Conservation (phyloP, 1,140 invertebrate genomes). For the Propsilocerus akamusi region DNA sequence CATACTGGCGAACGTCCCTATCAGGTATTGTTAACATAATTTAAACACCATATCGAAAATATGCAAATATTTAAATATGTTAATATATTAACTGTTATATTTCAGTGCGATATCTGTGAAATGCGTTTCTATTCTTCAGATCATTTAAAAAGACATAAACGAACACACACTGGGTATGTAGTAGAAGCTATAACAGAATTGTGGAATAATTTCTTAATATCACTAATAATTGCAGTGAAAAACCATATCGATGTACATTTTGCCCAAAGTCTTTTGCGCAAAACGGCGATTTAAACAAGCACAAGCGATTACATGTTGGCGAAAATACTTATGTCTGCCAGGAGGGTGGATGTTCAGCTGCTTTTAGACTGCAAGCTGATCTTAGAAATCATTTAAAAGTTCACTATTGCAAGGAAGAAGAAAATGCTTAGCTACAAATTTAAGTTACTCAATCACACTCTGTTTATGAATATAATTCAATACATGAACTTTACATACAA, state of each 20-base stretch:
- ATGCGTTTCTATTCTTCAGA: background rate
- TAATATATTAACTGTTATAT: background rate
- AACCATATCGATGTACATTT: background rate
- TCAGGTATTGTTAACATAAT: slow-evolving; percentile 17
- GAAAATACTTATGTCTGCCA: background rate
- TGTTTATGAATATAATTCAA: too few species aligned
- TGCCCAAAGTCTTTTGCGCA: background rate
- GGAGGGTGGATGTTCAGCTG: background rate
- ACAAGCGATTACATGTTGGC: background rate
- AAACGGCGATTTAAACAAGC: background rate
- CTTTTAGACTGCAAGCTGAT: background rate
- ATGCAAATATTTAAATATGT: background rate
- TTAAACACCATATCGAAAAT: too few species aligned
- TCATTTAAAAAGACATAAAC: background rate
- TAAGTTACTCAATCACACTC: too few species aligned
- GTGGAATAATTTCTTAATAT: too few species aligned
- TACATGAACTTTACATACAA: too few species aligned
- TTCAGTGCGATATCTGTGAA: background rate
- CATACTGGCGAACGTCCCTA: slow-evolving; percentile 72
- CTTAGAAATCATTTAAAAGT: background rate
- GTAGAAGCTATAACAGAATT: too few species aligned
- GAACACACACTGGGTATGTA: background rate
- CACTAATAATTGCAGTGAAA: too few species aligned
- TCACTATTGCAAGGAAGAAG: background rate
- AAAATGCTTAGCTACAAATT: background rate